Base-by-base conservation (phyloP, 2,888 invertebrate genomes). In the Eupithecia tripunctaria region DNA sequence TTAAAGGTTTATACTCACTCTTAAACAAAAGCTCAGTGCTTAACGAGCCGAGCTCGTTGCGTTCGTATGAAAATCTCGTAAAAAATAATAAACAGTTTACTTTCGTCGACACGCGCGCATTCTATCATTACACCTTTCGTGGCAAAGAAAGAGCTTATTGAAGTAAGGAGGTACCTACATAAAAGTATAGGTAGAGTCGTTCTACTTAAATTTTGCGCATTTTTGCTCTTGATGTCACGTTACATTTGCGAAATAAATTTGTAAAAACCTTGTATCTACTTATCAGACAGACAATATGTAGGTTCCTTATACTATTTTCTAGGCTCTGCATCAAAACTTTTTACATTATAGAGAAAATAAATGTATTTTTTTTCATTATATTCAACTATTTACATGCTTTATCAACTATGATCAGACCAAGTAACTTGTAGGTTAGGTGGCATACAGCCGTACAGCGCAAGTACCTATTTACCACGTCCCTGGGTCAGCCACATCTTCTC, bases 71-170 rank as follows among this genome's bases (percentile, higher is more conserved):
- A 91, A 91, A 89, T 86, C 85, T 86, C 91, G 89, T 93, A 93
- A 94, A 93, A 93, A 92, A 93, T 93, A 94, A 93, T 93, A 92
- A 91, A 92, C 93, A 93, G 93, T 93, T 93, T 93, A 92, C 87
- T 89, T 94, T 93, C 94, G 71, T 78, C 82, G 92, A 92, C 94
- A 93, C 94, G 94, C 90, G 87, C 91, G 82, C 83, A 74, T 82
- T 85, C 84, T 83, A 80, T 86, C 89, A 87, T 89, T 88, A 87
- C 86, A 85, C 84, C 85, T 88, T 86, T 82, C 79, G 82, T 65
- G 63, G 36, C 21, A 63, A 64, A 64, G 25, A 21, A 60, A 18
- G 15, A 29, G 27, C 18, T 29, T 29, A 29, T 60, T 29, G 18
- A 14, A 10, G 12, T 64, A 38, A 63, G n/a, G n/a, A 47, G 4